phyloP scores from a whole-genome alignment of 2,888 invertebrate genomes.

The Muscina levida region DNA sequence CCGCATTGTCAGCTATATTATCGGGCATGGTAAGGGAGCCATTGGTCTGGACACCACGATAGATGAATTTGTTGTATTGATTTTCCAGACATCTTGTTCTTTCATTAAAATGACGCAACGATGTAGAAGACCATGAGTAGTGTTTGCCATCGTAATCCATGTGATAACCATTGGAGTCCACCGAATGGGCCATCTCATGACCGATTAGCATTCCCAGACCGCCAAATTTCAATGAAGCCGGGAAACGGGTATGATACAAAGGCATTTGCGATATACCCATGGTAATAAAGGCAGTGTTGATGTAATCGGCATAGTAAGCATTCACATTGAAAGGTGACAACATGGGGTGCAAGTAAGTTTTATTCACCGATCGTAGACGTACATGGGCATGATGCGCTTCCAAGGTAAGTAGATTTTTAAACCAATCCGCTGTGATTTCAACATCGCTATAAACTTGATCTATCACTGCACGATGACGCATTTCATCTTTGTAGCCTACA shows the following conservation, averaged over 20 bases:
- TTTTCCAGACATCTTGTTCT: constrained; percentile 76
- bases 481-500: constrained; percentile 74
- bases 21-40: constrained; percentile 83
- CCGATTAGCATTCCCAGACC: constrained; percentile 75
- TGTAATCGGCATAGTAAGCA: constrained; percentile 75
- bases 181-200: constrained; percentile 77
- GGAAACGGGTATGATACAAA: constrained; percentile 73
- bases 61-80: constrained; percentile 75
- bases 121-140: constrained; percentile 55
- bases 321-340: constrained; percentile 75
- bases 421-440: constrained; percentile 71
- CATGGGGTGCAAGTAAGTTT: constrained; percentile 72
- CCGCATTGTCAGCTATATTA: constrained; percentile 95
- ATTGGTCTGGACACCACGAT: constrained; percentile 73
- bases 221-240: constrained; percentile 73
- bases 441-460: constrained; percentile 70
- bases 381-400: constrained; percentile 71
- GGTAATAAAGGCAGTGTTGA: constrained; percentile 74
- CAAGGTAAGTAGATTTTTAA: constrained; percentile 70
- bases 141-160: constrained; percentile 74
- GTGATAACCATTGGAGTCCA: constrained; percentile 45
- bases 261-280: constrained; percentile 75
- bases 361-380: constrained; percentile 71
- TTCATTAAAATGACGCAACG: constrained; percentile 74
- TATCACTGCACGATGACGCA: constrained; percentile 70